Evolutionary conservation across 2,888 invertebrate genomes (phyloP).

Genomic region (Chirona hameri): DNA sequence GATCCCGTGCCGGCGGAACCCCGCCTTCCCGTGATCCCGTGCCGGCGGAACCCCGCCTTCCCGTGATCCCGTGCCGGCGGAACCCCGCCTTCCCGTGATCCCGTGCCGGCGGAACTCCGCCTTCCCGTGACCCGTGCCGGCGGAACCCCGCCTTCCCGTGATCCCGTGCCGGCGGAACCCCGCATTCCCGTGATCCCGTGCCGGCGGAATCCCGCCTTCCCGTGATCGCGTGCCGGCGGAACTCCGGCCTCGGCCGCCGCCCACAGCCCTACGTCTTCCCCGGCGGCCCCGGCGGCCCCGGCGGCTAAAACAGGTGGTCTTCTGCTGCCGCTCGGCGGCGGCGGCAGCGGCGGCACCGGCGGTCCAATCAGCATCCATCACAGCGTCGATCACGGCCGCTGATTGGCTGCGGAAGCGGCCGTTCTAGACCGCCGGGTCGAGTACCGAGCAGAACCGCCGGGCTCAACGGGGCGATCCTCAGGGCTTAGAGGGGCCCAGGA

Average conservation of each 20-base stretch:
- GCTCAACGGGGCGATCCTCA: background rate
- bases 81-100: background rate
- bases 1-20: background rate
- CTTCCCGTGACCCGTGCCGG: background rate
- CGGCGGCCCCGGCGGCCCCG: background rate
- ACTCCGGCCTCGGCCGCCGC: background rate
- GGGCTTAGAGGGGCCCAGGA: background rate
- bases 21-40: background rate
- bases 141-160: background rate
- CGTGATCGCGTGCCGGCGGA: background rate
- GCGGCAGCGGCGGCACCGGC: background rate
- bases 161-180: background rate
- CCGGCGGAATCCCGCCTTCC: background rate
- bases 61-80: background rate
- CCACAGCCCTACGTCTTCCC: background rate
- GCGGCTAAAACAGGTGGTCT: slow-evolving; percentile 1
- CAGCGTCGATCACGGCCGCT: background rate
- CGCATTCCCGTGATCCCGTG: background rate
- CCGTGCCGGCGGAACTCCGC: background rate
- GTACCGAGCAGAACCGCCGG: background rate
- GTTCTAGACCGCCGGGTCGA: background rate
- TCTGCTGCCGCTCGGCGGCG: background rate
- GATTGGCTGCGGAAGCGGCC: background rate
- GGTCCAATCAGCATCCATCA: slow-evolving; percentile 13
- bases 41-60: background rate